phyloP scores from a whole-genome alignment of 2,888 invertebrate species.

The Germaria angustata region DNA sequence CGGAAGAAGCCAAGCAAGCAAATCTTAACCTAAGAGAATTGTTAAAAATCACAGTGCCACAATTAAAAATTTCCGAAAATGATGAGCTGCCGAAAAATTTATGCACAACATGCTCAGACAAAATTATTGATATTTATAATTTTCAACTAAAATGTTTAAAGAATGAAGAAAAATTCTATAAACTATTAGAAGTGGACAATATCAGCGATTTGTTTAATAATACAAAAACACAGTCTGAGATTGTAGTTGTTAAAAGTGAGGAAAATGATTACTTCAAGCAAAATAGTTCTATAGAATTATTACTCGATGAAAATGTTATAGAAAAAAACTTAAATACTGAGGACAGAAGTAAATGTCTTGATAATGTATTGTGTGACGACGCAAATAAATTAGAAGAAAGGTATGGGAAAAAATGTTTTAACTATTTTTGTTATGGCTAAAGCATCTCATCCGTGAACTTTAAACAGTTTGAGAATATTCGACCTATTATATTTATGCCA shows the following conservation, averaged over 20 bases:
- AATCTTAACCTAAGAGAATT: slow-evolving; percentile 14
- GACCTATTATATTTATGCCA: no score
- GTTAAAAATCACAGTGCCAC: slow-evolving; percentile 24
- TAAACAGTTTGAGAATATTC: no score
- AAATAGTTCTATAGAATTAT: background rate
- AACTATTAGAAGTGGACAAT: slow-evolving; percentile 36
- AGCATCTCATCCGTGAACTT: no score
- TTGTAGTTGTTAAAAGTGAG: slow-evolving; percentile 12
- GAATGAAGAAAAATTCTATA: slow-evolving; percentile 34
- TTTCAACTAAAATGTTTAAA: slow-evolving; percentile 46
- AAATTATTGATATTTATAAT: slow-evolving; percentile 28
- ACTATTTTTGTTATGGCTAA: background rate
- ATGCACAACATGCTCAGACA: slow-evolving; percentile 34
- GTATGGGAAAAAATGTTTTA: no score
- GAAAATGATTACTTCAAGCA: background rate
- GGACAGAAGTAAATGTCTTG: background rate
- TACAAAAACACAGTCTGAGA: slow-evolving; percentile 7
- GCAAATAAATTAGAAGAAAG: slow-evolving; percentile 4
- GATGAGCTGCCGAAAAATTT: slow-evolving; percentile 36
- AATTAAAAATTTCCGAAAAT: slow-evolving; percentile 39
- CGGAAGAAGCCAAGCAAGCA: background rate
- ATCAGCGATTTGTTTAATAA: background rate
- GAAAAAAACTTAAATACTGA: background rate
- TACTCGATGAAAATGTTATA: background rate
- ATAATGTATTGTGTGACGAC: background rate